phyloP scores from a whole-genome alignment of 1,140 invertebrate species.

The Bombus ignitus region DNA sequence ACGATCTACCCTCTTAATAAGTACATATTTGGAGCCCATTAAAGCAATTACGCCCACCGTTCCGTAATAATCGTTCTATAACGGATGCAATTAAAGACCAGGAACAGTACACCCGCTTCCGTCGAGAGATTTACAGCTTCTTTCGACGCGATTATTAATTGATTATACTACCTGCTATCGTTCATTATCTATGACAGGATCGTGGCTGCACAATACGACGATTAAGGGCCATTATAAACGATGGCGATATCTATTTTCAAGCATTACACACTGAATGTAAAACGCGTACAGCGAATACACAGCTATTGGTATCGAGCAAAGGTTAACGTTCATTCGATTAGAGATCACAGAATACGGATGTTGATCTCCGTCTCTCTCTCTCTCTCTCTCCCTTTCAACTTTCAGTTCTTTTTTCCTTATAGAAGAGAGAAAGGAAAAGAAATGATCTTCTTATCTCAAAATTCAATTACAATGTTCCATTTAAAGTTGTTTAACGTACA shows the following conservation, averaged over 20 bases:
- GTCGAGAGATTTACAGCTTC: constrained; percentile 22
- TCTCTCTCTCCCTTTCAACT: too few relatives aligned
- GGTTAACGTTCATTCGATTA: constrained; percentile 7
- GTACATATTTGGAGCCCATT: not conserved
- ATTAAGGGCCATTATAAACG: constrained; percentile 56
- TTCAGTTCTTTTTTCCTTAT: not conserved
- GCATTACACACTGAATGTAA: constrained; percentile 51
- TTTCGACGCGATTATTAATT: constrained; percentile 35
- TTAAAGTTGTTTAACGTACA: not conserved
- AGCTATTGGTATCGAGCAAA: constrained; percentile 39
- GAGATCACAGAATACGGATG: constrained; percentile 34
- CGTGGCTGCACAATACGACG: constrained; percentile 7
- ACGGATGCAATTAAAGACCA: not conserved
- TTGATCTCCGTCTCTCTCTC: not conserved
- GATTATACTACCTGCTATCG: not conserved
- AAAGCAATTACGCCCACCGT: not conserved
- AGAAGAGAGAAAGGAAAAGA: not conserved
- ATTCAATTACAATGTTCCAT: too few relatives aligned
- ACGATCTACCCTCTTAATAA: not conserved
- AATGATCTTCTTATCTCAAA: not conserved
- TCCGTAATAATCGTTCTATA: not conserved
- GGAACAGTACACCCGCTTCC: not conserved
- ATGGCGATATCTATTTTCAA: constrained; percentile 44
- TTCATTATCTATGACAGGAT: constrained; percentile 32
- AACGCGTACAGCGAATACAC: constrained; percentile 53